Base-by-base conservation (phyloP, 2,797 vertebrate genomes). In the Gymnocypris eckloni region DNA sequence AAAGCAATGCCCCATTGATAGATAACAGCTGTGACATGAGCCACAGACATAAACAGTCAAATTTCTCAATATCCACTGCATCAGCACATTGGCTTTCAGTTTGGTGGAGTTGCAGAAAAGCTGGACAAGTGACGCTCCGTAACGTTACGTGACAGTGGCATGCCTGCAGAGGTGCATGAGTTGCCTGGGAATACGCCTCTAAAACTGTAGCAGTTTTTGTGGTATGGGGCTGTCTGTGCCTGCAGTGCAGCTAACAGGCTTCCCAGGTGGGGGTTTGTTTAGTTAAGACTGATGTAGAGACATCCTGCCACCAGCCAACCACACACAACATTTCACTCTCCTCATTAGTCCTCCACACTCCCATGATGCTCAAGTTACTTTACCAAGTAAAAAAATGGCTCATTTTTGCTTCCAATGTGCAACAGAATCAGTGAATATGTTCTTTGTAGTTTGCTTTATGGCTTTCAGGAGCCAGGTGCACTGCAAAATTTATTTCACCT, bases 401-500 rank as follows among this genome's bases (percentile, higher is more conserved):
- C 4, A 69, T 69, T 69, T 69, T 69, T 7, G 0, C 33, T 39
- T 69, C 66, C 66, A 69, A 2, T 69, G 33, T 69, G 18, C 66
- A 39, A 69, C 66, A 18, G 66, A 67, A 37, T 37, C 66, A 69
- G 33, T 10, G 66, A 39, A 16, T 69, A 8, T 69, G 66, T 39
- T 59, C 50, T 59, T 61, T 4, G 11, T 20, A 79, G 48, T 69
- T 76, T 67, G 84, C 77, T 81, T 87, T 25, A 86, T 75, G 43
- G n/a, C 52, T 80, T 81, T 67, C 18, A 43, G 9, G 10, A 50
- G 81, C 86, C 69, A 88, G 45, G 73, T 86, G 80, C 43, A 69
- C 39, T 15, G 81, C 78, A 3, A 90, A 87, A 92, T 90, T 89
- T 87, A 81, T 80, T 76, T 75, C 56, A 76, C 79, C 78, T 85